Evolutionary conservation across 2,888 invertebrate species (phyloP).

Genomic region (Rhyacophila evoluta): DNA sequence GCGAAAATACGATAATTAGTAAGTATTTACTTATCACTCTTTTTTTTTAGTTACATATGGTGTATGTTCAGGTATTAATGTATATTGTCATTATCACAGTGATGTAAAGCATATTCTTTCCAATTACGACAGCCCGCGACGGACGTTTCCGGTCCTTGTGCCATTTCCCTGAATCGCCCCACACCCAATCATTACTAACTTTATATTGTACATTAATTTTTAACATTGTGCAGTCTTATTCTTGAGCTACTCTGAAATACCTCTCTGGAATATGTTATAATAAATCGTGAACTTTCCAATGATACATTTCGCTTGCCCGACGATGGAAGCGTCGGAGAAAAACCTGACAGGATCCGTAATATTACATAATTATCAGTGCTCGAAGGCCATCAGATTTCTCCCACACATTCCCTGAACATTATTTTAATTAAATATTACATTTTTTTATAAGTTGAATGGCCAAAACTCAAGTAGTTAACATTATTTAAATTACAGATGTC

Average conservation of each 20-base stretch:
- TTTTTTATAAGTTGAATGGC: constrained; percentile 51
- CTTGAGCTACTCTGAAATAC: constrained; percentile 52
- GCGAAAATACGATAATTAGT: constrained; percentile 51
- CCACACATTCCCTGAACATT: constrained; percentile 40
- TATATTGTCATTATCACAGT: constrained; percentile 55
- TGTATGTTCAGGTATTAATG: constrained; percentile 53
- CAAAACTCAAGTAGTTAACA: constrained; percentile 47
- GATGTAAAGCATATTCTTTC: constrained; percentile 52
- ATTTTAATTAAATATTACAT: constrained; percentile 39
- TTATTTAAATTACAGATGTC: constrained; percentile 52
- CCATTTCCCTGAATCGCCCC: constrained; percentile 18
- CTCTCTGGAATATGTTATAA: constrained; percentile 46
- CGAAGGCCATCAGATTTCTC: constrained; percentile 21
- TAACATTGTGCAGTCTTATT: constrained; percentile 53
- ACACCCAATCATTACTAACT: constrained; percentile 31
- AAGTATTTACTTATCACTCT: constrained; percentile 50
- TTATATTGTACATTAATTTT: constrained; percentile 49
- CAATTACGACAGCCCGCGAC: constrained; percentile 25
- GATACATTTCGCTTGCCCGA: constrained; percentile 32
- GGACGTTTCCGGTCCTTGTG: constrained; percentile 4
- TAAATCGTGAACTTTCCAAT: constrained; percentile 42
- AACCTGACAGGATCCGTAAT: constrained; percentile 32
- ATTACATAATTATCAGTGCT: constrained; percentile 28
- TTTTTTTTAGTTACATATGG: constrained; percentile 48
- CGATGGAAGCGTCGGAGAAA: constrained; percentile 28